Evolutionary conservation across 2,888 invertebrate genomes (phyloP).

Genomic region (Perizoma affinitatum): DNA sequence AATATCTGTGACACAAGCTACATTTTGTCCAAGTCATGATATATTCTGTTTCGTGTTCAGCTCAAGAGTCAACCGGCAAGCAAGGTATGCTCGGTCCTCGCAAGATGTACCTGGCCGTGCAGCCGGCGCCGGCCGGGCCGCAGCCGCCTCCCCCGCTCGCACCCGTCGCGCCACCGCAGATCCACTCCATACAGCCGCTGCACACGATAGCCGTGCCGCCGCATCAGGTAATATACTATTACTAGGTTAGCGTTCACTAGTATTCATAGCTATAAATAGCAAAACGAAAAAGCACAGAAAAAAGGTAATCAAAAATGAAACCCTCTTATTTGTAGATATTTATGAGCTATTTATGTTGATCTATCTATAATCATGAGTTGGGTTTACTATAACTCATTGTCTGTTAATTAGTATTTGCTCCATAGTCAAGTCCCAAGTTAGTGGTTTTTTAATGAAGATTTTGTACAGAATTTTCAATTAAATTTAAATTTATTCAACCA

Average conservation of each 20-base stretch:
- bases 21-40: no score
- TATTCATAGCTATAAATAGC: not conserved
- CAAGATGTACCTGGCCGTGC: conserved; percentile 93
- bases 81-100: conserved; percentile 93
- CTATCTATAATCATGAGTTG: not conserved
- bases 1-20: no score
- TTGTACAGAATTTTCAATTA: no score
- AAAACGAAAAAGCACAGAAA: not conserved
- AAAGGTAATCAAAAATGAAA: not conserved
- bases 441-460: no score
- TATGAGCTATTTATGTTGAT: not conserved
- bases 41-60: conserved; percentile 68
- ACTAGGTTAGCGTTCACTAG: conserved; percentile 48
- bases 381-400: not conserved
- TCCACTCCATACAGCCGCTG: conserved; percentile 53
- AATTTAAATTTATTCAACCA: no score
- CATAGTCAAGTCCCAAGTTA: not conserved
- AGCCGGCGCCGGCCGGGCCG: conserved; percentile 85
- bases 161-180: conserved; percentile 51
- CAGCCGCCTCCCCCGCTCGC: conserved; percentile 66
- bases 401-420: not conserved
- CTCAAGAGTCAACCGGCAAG: conserved; percentile 94
- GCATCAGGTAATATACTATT: conserved; percentile 83
- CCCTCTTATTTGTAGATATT: conserved; percentile 4
- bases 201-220: conserved; percentile 67